phyloP scores from a whole-genome alignment of 1,140 invertebrate genomes.

The Trichomalopsis sarcophagae region DNA sequence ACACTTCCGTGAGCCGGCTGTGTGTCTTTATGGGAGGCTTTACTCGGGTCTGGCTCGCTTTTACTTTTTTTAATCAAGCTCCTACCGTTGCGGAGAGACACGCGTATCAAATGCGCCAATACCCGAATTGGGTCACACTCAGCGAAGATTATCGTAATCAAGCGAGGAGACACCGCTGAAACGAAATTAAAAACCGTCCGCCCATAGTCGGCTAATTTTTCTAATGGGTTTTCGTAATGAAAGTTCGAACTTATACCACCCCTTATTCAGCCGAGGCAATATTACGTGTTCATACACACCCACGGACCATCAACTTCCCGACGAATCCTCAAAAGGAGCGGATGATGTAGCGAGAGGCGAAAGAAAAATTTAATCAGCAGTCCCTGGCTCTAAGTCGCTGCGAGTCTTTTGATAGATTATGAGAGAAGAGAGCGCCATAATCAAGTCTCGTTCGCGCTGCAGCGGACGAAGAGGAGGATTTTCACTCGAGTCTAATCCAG shows the following conservation, averaged over 20 bases:
- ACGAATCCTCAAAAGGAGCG: not conserved
- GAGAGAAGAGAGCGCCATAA: not conserved
- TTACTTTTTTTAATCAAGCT: too few species aligned
- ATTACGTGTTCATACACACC: not conserved
- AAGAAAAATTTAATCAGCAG: not conserved
- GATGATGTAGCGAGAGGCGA: not conserved
- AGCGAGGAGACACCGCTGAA: not conserved
- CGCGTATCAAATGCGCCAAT: too few species aligned
- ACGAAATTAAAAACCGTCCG: not conserved
- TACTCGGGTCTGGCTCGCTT: too few species aligned
- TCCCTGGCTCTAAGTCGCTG: not conserved
- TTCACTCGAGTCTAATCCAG: not conserved
- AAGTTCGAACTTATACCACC: not conserved
- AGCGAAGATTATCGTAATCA: not conserved
- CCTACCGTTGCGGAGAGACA: too few species aligned
- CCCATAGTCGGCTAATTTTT: not conserved
- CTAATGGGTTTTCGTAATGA: not conserved
- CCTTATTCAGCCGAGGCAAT: not conserved
- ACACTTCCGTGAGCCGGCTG: too few species aligned
- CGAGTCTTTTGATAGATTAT: slow-evolving; percentile 1
- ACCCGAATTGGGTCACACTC: too few species aligned
- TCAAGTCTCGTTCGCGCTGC: not conserved
- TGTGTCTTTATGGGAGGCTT: not conserved
- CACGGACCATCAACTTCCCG: not conserved
- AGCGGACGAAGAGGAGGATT: not conserved